Base-by-base conservation (phyloP, 1,140 invertebrate genomes). In the Drosophila setifemur region DNA sequence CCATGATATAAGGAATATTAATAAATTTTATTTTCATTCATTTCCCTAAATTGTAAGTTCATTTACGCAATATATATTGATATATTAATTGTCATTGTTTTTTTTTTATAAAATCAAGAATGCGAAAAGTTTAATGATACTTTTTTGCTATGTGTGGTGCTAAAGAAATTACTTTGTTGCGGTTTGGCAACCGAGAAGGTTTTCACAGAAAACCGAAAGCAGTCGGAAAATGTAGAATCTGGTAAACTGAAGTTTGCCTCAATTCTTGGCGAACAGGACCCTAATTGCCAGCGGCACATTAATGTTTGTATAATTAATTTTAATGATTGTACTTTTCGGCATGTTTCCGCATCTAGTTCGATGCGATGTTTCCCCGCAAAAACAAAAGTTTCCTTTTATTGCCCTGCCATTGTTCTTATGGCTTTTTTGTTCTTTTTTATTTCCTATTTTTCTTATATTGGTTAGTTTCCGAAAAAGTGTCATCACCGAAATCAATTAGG, bases 281-380 rank as follows among this genome's bases (percentile, higher is more conserved):
- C 73, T 85, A 72, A 85, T 79, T 86, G 74, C 79, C 71, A 50
- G 42, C 64, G 74, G 79, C 74, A 77, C 68, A 79, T 72, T 82
- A 73, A 64, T 67, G 74, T 57, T 85, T 86, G 70, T 75, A 75
- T 86, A 85, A 85, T 85, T 85, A 85, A 85, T 85, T 85, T 85
- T 86, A 85, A 85, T 85, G 75, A 69, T 49, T 68, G 39, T 61
- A 75, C 66, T 79, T 83, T 64, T 43, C 18, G 12, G 31, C 57
- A 45, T 29, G 25, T 26, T 26, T 29, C 2, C 16, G 8, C 8
- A 2, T 31, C 2, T 16, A 7, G 12, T 16, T 35, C 7, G 33
- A 14, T 35, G 4, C 33, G 14, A 58, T 28, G 47, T 35, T 29
- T 33, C 26, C 23, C 16, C 29, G 12, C 23, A 14, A 31, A 29